Conservation (phyloP, 2,113 vertebrate species). For the Dasyornis broadbenti region DNA sequence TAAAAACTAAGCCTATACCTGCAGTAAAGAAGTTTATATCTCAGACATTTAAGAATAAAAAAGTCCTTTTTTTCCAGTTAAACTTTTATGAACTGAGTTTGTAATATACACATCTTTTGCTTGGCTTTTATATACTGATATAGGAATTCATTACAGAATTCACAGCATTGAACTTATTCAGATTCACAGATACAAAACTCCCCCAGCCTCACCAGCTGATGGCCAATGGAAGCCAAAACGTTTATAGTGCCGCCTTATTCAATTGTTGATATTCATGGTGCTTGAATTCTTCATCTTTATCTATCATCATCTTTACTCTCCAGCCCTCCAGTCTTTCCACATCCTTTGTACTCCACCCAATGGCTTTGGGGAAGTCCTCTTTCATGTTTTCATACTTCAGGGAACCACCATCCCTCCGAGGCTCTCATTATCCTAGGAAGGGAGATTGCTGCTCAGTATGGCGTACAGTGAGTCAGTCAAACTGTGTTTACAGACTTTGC, state of each 20-base stretch:
- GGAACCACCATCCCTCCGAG: background rate
- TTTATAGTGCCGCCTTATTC: background rate
- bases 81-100: background rate
- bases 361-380: slow-evolving; percentile 59
- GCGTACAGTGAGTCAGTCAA: slow-evolving; percentile 21
- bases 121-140: background rate
- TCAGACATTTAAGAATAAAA: background rate
- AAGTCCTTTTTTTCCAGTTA: background rate
- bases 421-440: slow-evolving; percentile 42
- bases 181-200: background rate
- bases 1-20: background rate
- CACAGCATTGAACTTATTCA: background rate
- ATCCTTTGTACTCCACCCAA: slow-evolving; percentile 57
- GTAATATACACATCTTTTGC: background rate
- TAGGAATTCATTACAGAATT: background rate
- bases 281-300: slow-evolving; percentile 18
- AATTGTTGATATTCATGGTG: slow-evolving; percentile 16
- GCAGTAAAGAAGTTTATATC: background rate
- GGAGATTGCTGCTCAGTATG: slow-evolving; percentile 9
- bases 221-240: background rate
- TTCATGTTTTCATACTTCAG: slow-evolving; percentile 52
- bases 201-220: background rate
- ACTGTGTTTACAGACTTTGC: slow-evolving; percentile 13
- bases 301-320: slow-evolving; percentile 28
- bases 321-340: slow-evolving; percentile 44